A percentile compares a stretch with the other conserved stretches of the same genome.
Evolutionary conservation across 2,113 vertebrate genomes (phyloP).

Genomic region (Gambusia affinis): DNA sequence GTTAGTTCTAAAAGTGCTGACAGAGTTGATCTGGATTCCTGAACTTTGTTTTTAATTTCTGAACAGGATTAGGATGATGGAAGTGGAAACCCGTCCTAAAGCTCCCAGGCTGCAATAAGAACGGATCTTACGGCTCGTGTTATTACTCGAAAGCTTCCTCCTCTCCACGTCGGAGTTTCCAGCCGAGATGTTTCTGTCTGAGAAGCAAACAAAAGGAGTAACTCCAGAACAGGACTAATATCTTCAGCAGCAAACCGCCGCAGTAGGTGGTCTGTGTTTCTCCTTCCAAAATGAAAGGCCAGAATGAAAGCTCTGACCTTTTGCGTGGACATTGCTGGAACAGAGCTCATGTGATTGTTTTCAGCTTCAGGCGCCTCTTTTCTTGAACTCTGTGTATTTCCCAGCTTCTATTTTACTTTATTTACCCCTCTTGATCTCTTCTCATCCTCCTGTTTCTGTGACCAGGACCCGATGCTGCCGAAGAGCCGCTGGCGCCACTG

Average conservation of each 20-base stretch:
- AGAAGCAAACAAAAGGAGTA: not conserved
- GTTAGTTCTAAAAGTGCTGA: not conserved
- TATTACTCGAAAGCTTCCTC: not conserved
- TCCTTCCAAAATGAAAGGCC: conserved; percentile 1
- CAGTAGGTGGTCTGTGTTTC: conserved; percentile 46
- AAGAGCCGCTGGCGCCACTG: conserved; percentile 27
- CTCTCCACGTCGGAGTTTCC: conserved; percentile 12
- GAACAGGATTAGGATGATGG: not conserved
- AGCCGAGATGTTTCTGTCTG: conserved; percentile 20
- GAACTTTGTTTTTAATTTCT: not conserved
- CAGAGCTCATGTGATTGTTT: conserved; percentile 58
- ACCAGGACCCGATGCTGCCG: conserved; percentile 1
- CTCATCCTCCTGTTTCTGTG: conserved; percentile 10
- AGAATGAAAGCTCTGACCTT: conserved; percentile 64
- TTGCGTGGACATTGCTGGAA: conserved; percentile 14
- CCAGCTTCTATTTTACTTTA: conserved; percentile 50
- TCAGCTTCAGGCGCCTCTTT: conserved; percentile 42
- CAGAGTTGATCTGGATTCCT: not conserved
- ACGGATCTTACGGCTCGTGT: not conserved
- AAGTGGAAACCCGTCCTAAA: not conserved
- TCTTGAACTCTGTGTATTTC: conserved; percentile 53
- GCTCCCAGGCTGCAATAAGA: not conserved
- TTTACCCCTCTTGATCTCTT: conserved; percentile 54
- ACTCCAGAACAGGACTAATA: conserved; percentile 49
- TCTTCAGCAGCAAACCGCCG: conserved; percentile 43